Conservation (phyloP, 2,888 invertebrate species). For the Hydraecia micacea region DNA sequence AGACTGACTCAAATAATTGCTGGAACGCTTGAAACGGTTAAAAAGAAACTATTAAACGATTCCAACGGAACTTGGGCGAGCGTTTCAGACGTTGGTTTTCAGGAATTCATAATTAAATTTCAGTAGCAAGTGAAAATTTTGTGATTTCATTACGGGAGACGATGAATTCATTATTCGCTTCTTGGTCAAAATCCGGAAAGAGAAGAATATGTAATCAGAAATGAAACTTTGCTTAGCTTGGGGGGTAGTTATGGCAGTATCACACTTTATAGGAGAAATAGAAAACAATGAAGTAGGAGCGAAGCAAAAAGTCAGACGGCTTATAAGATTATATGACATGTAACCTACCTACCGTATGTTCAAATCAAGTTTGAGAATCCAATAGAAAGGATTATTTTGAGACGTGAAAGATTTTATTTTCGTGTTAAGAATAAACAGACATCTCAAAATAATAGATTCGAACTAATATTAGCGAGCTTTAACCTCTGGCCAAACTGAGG, state of each 20-base stretch:
- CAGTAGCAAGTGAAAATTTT: slow-evolving; percentile 56
- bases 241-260: not conserved
- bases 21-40: slow-evolving; percentile 36
- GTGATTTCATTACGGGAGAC: slow-evolving; percentile 59
- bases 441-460: not conserved
- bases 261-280: not conserved
- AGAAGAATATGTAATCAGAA: slow-evolving; percentile 43
- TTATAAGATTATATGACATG: not conserved
- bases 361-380: not conserved
- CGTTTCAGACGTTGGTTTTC: slow-evolving; percentile 56
- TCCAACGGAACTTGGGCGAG: slow-evolving; percentile 49
- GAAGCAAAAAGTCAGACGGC: not conserved
- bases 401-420: not conserved
- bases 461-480: not conserved
- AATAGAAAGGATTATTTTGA: not conserved
- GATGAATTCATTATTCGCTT: slow-evolving; percentile 60
- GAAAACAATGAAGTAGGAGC: not conserved
- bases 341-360: too few species aligned
- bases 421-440: not conserved
- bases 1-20: slow-evolving; percentile 51
- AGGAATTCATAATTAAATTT: slow-evolving; percentile 66
- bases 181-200: slow-evolving; percentile 46
- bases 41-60: slow-evolving; percentile 63
- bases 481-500: not conserved
- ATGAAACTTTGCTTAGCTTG: slow-evolving; percentile 32